Evolutionary conservation across 1,140 invertebrate species (phyloP).

Genomic region (Scaptomyza graminum): DNA sequence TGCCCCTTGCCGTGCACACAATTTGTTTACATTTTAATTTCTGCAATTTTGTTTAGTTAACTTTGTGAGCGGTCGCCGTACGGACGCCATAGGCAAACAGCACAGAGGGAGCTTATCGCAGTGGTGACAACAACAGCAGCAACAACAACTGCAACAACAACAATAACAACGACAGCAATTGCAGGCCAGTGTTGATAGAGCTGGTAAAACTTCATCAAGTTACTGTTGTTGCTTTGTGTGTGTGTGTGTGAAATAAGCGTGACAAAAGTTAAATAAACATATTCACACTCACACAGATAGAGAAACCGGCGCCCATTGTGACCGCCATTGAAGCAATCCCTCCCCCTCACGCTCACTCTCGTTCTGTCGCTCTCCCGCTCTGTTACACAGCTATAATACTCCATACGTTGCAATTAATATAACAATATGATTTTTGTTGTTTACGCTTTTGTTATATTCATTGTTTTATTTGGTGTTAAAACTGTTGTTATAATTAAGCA

Average conservation of each 20-base stretch:
- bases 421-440: constrained; percentile 47
- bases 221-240: constrained; percentile 23
- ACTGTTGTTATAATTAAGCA: constrained; percentile 61
- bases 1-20: constrained; percentile 43
- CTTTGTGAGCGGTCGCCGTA: constrained; percentile 47
- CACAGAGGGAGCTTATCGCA: constrained; percentile 61
- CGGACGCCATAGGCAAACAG: constrained; percentile 56
- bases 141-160: not conserved
- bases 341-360: constrained; percentile 10
- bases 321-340: constrained; percentile 47
- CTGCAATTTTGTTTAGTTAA: constrained; percentile 81
- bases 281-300: constrained; percentile 15
- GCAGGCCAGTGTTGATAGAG: constrained; percentile 5
- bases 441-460: constrained; percentile 62
- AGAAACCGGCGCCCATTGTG: constrained; percentile 40
- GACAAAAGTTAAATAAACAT: constrained; percentile 69
- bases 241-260: constrained; percentile 71
- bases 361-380: not conserved
- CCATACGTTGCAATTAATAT: constrained; percentile 41
- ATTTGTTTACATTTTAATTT: constrained; percentile 82
- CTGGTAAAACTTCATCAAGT: constrained; percentile 72
- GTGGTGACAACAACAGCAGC: constrained; percentile 31
- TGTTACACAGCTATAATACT: not conserved
- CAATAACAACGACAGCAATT: constrained; percentile 16
- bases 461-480: constrained; percentile 68